Evolutionary conservation across 2,797 vertebrate genomes (phyloP).

Genomic region (Lacerta viridis): DNA sequence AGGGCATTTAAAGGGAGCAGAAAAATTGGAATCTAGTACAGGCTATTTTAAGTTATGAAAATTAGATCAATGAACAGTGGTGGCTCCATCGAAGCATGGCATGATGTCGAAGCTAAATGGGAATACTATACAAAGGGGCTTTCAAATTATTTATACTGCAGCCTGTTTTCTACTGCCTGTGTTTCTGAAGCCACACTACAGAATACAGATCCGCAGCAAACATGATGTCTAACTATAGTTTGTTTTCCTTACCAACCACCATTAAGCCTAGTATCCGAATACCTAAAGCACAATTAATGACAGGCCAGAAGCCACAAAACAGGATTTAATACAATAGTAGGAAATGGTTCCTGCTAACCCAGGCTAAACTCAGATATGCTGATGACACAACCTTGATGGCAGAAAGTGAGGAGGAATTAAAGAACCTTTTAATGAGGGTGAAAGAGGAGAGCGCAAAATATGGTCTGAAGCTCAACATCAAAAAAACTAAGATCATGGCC

Average conservation of each 20-base stretch:
- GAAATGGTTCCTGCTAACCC: neutral
- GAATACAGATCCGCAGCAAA: neutral
- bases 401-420: no score
- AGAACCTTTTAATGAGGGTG: no score
- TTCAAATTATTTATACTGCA: neutral
- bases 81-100: neutral
- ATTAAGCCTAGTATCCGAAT: neutral
- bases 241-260: neutral
- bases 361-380: neutral
- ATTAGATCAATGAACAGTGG: neutral
- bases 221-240: neutral
- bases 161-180: neutral
- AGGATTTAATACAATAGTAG: neutral
- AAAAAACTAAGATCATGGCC: no score
- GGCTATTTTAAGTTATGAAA: constrained; percentile 2
- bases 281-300: neutral
- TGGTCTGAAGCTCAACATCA: no score
- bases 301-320: neutral
- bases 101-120: neutral
- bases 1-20: constrained; percentile 38
- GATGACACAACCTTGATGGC: no score
- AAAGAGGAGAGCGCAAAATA: no score
- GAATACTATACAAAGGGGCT: neutral
- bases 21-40: constrained; percentile 29
- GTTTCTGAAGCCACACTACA: constrained; percentile 1